Evolutionary conservation across 2,888 invertebrate species (phyloP), one percentile per base, ranked within the genome.

Genomic region (Ametastegia equiseti): DNA sequence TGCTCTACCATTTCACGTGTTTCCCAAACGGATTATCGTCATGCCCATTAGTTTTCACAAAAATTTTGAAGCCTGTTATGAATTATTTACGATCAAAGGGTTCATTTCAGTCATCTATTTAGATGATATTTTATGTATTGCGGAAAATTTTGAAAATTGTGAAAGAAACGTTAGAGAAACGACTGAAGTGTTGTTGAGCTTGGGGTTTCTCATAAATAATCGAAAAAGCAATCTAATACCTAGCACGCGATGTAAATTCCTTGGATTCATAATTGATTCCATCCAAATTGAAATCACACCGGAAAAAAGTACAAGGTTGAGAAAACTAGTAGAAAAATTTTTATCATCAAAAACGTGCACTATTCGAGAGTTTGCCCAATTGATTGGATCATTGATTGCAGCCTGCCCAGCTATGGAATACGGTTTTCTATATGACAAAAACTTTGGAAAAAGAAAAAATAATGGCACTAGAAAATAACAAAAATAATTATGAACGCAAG

Each of bases 81-180:
- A 15, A 13, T 13, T 5, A n/a, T 47, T 13, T 47, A 5, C 15
- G 47, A 7, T 45, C n/a, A 15, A 47, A 2, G 5, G 45, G 2
- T 11, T 5, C 19, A 1, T 47, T 47, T 63, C 15, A 1, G 69
- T 84, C 1, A 47, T 85, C n/a, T 84, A 85, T 27, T 36, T 85
- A 2, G 84, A 86, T 47, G 85, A 86, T 79, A 71, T 86, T 63
- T 54, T 84, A 1, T 83, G 82, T 33, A 80, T 85, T 0, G 47
- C n/a, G n/a, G n/a, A n/a, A n/a, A n/a, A n/a, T n/a, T n/a, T n/a
- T n/a, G n/a, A n/a, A n/a, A n/a, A n/a, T n/a, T n/a, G n/a, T n/a
- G n/a, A n/a, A n/a, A n/a, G n/a, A n/a, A n/a, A n/a, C n/a, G n/a
- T n/a, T n/a, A n/a, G 27, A 0, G 75, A 71, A 3, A 79, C 81